These are phyloP conservation scores for Piprites chloris DNA, from an alignment of 2,113 vertebrate species.

Conservation along the genomic window DNA sequence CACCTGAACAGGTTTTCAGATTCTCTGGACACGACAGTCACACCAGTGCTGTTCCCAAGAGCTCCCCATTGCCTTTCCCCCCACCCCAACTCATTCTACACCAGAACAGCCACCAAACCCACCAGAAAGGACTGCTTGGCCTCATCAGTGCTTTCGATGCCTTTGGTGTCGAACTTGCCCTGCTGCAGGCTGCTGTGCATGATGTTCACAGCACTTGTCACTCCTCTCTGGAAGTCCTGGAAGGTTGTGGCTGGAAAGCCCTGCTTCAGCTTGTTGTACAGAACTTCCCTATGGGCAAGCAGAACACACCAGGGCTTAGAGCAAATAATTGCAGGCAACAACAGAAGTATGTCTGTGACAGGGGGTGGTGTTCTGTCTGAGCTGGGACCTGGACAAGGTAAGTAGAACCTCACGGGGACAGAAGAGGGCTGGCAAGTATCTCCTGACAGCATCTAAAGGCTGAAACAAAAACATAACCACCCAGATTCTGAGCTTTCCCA, in stretches of 20 bases:
- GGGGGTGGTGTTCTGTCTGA: neutral
- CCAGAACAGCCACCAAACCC: neutral
- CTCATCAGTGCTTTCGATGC: slow-evolving; percentile 91
- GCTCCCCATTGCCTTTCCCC: neutral
- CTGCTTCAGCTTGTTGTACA: slow-evolving; percentile 89
- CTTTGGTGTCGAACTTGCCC: slow-evolving; percentile 94
- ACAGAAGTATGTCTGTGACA: neutral
- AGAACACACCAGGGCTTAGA: neutral
- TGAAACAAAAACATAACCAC: neutral
- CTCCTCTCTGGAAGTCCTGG: slow-evolving; percentile 95
- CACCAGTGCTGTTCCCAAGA: neutral
- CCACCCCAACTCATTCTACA: neutral
- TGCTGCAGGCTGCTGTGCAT: slow-evolving; percentile 99
- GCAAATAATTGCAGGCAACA: neutral
- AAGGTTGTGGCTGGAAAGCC: slow-evolving; percentile 95
- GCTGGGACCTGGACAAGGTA: neutral
- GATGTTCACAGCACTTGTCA: slow-evolving; percentile 96
- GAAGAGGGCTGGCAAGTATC: neutral
- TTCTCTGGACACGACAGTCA: neutral
- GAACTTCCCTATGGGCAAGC: slow-evolving; percentile 81
- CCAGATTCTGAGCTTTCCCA: neutral
- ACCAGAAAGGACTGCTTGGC: slow-evolving; percentile 97
- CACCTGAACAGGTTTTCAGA: neutral
- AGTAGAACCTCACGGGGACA: neutral
- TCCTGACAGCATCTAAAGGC: neutral